Evolutionary conservation across 2,113 vertebrate genomes (phyloP).

Genomic region (Scopus umbretta): DNA sequence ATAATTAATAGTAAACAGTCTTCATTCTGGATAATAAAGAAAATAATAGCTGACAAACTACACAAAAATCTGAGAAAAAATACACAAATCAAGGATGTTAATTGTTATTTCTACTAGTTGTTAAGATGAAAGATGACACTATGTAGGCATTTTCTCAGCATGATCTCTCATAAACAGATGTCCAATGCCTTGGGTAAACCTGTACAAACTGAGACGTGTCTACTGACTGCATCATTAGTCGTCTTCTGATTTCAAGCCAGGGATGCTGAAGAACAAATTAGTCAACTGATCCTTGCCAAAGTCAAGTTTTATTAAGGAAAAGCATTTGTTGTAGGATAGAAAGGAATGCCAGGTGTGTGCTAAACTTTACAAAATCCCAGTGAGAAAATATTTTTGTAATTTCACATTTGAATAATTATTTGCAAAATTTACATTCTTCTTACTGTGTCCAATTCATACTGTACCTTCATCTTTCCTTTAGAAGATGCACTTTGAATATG

Average conservation of each 20-base stretch:
- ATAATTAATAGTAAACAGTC: not conserved
- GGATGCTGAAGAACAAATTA: constrained; percentile 58
- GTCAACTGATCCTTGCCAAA: constrained; percentile 43
- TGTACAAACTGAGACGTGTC: constrained; percentile 46
- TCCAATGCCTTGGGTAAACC: constrained; percentile 60
- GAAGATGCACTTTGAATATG: not conserved
- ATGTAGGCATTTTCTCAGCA: constrained; percentile 32
- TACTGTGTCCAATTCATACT: not conserved
- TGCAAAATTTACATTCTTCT: not conserved
- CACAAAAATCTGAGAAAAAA: not conserved
- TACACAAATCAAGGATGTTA: constrained; percentile 43
- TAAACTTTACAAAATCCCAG: not conserved
- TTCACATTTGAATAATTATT: not conserved
- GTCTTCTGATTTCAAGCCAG: constrained; percentile 52
- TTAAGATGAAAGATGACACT: constrained; percentile 61
- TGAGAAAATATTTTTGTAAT: not conserved
- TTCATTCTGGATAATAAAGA: not conserved
- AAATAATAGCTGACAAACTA: constrained; percentile 22
- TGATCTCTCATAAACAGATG: constrained; percentile 61
- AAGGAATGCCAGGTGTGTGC: not conserved
- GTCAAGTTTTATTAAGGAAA: constrained; percentile 41
- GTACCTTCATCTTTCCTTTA: not conserved
- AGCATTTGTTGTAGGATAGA: not conserved
- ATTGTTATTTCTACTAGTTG: constrained; percentile 50
- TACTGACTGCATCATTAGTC: constrained; percentile 52